phyloP scores from a whole-genome alignment of 2,888 invertebrate species.

The Zhuqinia jingwanae region DNA sequence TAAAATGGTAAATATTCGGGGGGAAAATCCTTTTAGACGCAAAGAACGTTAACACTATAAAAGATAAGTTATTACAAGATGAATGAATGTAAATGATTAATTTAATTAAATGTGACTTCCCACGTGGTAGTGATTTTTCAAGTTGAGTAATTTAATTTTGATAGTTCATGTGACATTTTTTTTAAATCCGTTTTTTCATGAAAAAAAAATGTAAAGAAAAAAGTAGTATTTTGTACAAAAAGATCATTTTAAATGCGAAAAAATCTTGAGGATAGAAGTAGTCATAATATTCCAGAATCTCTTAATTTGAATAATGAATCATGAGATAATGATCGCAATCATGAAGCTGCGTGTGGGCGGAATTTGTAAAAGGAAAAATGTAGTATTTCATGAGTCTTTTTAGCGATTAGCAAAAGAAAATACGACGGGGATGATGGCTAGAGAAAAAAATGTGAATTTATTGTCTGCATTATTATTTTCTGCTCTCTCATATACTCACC shows the following conservation, averaged over 20 bases:
- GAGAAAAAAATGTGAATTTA: slow-evolving; percentile 20
- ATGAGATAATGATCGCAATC: slow-evolving; percentile 30
- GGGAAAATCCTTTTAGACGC: slow-evolving; percentile 15
- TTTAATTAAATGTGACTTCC: slow-evolving; percentile 13
- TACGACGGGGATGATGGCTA: not conserved
- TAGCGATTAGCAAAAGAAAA: slow-evolving; percentile 25
- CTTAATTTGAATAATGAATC: slow-evolving; percentile 14
- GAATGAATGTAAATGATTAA: slow-evolving; percentile 28
- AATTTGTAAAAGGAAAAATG: not conserved
- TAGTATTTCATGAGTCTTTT: not conserved
- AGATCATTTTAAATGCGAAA: not conserved
- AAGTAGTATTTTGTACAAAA: not conserved
- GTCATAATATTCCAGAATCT: not conserved
- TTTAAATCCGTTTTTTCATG: not conserved
- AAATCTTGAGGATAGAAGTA: not conserved
- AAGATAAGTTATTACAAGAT: not conserved
- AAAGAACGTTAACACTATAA: slow-evolving; percentile 21
- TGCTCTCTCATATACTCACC: too few relatives aligned
- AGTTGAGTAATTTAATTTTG: slow-evolving; percentile 33
- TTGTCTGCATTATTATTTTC: not conserved
- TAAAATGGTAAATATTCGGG: slow-evolving; percentile 33
- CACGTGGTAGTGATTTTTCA: slow-evolving; percentile 47
- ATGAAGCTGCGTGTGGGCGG: slow-evolving; percentile 26
- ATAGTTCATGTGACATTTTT: slow-evolving; percentile 22
- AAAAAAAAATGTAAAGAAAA: not conserved